phyloP scores from a whole-genome alignment of 2,888 invertebrate genomes.

The Drosophila paramelanica region DNA sequence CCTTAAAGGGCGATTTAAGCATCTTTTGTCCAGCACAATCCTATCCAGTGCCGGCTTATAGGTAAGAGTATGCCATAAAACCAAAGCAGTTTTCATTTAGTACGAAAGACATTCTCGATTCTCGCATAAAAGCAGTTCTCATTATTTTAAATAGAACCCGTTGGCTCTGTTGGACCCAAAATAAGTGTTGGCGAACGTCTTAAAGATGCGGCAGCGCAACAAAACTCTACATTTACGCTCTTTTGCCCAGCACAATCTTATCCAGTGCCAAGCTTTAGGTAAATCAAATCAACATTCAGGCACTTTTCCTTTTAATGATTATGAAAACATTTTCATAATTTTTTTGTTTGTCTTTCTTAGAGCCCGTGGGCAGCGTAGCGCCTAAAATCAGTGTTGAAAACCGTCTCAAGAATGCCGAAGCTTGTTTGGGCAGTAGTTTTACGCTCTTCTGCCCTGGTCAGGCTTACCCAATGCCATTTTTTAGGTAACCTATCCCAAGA shows the following conservation, averaged over 20 bases:
- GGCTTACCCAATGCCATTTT: conserved; percentile 88
- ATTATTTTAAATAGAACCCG: conserved; percentile 83
- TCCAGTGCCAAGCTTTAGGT: conserved; percentile 91
- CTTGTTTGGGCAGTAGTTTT: conserved; percentile 84
- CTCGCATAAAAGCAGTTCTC: background rate
- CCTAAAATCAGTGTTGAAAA: conserved; percentile 87
- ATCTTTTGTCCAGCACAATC: conserved; percentile 91
- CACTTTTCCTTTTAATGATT: conserved; percentile 17
- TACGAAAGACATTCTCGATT: background rate
- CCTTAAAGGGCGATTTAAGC: conserved; percentile 86
- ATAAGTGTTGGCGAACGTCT: conserved; percentile 89
- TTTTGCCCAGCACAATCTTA: conserved; percentile 91
- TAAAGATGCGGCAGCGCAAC: conserved; percentile 86
- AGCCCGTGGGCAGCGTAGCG: conserved; percentile 86
- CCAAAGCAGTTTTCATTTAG: conserved; percentile 46
- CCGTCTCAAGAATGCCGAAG: conserved; percentile 87
- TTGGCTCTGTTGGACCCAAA: conserved; percentile 87
- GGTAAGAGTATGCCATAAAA: conserved; percentile 85
- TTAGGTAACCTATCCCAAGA: conserved; percentile 86
- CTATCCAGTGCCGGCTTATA: conserved; percentile 90
- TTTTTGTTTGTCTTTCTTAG: conserved; percentile 71
- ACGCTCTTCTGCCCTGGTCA: conserved; percentile 91
- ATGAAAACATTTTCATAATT: background rate
- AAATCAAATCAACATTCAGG: conserved; percentile 52
- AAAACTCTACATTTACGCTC: conserved; percentile 87